Conservation (phyloP, 1,140 invertebrate genomes). For the Leptestheria dahalacensis region DNA sequence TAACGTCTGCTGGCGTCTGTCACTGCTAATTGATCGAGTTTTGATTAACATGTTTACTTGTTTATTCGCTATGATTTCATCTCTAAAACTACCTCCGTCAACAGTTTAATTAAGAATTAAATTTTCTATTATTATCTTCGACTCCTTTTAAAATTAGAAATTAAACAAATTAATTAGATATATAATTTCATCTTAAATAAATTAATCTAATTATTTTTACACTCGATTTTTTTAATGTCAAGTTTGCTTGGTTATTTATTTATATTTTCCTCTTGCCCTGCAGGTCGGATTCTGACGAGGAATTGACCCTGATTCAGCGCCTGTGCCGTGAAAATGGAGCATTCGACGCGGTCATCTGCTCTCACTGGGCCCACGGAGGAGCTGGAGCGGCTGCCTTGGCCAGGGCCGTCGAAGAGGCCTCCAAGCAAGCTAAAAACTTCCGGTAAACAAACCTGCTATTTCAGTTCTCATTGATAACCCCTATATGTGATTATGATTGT, state of each 20-base stretch:
- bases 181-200: no score
- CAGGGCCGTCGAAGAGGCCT: slow-evolving; percentile 67
- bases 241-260: slow-evolving; percentile 1
- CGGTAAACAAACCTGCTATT: slow-evolving; percentile 29
- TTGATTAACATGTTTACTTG: no score
- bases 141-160: no score
- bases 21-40: no score
- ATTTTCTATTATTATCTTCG: no score
- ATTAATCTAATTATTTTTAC: not conserved
- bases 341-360: slow-evolving; percentile 67
- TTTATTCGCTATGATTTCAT: no score
- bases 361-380: slow-evolving; percentile 84
- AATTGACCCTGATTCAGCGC: slow-evolving; percentile 63
- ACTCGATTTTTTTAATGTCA: slow-evolving; percentile 1
- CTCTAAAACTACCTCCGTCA: no score
- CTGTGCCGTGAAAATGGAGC: slow-evolving; percentile 61
- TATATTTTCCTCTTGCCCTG: no score
- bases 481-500: no score
- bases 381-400: slow-evolving; percentile 70
- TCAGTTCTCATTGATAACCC: not conserved
- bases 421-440: slow-evolving; percentile 39
- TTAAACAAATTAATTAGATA: no score
- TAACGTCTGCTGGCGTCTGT: no score
- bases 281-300: slow-evolving; percentile 71
- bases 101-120: no score